phyloP scores from a whole-genome alignment of 1,140 invertebrate genomes.

The Aphaenogaster rudis region DNA sequence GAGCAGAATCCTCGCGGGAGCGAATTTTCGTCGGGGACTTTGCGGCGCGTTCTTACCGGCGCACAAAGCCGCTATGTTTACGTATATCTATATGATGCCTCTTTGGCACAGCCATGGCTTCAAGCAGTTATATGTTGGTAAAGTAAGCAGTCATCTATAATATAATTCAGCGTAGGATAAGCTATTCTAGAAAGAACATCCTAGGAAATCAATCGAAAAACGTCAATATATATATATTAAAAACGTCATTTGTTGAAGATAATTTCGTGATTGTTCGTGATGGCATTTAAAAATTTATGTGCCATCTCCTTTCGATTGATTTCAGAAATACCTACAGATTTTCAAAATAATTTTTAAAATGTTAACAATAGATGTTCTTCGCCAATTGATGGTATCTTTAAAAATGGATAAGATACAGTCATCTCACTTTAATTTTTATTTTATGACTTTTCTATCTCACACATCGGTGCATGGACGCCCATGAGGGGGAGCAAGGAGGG shows the following conservation, averaged over 20 bases:
- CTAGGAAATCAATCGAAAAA: not conserved
- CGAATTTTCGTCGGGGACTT: slow-evolving; percentile 34
- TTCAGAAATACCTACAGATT: not conserved
- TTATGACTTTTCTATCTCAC: slow-evolving; percentile 6
- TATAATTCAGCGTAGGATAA: slow-evolving; percentile 12
- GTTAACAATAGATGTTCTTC: not conserved
- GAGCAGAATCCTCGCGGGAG: slow-evolving; percentile 24
- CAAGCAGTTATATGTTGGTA: not conserved
- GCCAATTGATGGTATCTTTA: not conserved
- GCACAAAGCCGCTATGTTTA: slow-evolving; percentile 45
- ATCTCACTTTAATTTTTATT: not conserved
- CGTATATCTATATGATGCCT: not conserved
- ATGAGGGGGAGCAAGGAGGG: no score
- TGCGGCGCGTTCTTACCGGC: slow-evolving; percentile 7
- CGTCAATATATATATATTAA: no score
- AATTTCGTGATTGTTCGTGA: not conserved
- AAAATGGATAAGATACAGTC: not conserved
- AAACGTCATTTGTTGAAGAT: not conserved
- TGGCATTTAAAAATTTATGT: not conserved
- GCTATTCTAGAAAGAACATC: not conserved
- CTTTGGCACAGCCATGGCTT: not conserved
- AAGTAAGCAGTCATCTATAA: slow-evolving; percentile 4
- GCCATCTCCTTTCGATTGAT: not conserved
- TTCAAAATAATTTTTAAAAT: not conserved
- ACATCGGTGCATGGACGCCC: no score